Conservation (phyloP, 2,113 vertebrate species). For the Pteruthius melanotis region DNA sequence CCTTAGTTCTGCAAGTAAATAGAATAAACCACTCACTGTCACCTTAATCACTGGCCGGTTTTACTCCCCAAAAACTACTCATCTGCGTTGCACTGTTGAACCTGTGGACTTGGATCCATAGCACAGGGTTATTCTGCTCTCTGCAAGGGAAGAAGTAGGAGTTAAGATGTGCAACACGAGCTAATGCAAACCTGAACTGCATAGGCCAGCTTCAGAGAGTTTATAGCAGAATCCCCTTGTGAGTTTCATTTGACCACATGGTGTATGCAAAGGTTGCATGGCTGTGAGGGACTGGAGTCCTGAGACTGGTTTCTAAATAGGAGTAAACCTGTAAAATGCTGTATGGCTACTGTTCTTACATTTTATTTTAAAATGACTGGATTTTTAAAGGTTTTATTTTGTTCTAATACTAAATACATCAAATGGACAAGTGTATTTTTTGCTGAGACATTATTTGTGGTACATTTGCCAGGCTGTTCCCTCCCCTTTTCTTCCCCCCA, state of each 20-base stretch:
- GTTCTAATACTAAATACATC: not conserved
- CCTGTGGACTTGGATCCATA: not conserved
- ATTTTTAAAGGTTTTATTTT: not conserved
- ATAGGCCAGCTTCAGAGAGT: not conserved
- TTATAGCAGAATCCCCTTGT: not conserved
- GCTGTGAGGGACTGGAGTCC: not conserved
- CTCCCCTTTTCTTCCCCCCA: not conserved
- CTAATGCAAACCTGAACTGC: not conserved
- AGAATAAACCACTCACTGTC: not conserved
- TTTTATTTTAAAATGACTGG: not conserved
- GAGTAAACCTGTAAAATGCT: not conserved
- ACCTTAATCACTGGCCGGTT: not conserved
- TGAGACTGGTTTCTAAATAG: not conserved
- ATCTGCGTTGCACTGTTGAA: not conserved
- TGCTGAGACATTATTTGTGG: not conserved
- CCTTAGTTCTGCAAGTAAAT: not conserved
- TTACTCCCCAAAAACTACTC: not conserved
- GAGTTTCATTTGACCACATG: not conserved
- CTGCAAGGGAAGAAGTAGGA: not conserved
- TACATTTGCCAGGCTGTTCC: not conserved
- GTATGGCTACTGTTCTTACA: not conserved
- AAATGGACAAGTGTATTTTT: not conserved
- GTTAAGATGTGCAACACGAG: not conserved
- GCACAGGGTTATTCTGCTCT: not conserved
- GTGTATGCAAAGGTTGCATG: not conserved